Base-by-base conservation (phyloP, 2,888 invertebrate species). In the Pardosa pseudoannulata region DNA sequence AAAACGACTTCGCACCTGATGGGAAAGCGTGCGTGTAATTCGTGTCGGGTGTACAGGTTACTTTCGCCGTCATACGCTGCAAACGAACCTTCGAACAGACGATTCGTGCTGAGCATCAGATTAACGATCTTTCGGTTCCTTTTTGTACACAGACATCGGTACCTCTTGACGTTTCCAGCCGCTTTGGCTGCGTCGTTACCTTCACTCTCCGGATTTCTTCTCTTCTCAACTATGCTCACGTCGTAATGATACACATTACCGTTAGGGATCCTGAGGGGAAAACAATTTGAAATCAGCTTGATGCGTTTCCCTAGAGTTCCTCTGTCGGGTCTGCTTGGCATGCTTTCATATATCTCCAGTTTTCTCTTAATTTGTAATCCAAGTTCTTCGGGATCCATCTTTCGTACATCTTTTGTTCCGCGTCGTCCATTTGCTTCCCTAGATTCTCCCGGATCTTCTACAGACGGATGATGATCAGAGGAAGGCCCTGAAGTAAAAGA, bases 41-140 rank as follows among this genome's bases (percentile, higher is more conserved):
- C 91, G 67, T 93, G 92, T 70, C 92, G 88, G 75, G 93, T 93
- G 91, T 93, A 93, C 88, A 93, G 91, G 89, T 93, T 93, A 88
- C 92, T 92, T 80, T 93, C 91, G 36, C 93, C 93, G 90, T 93
- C 93, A 90, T 93, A 93, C 29, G 93, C 93, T 1, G 93, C 93
- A 62, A 91, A 90, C 46, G 91, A 91, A 78, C 90, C 90, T 89
- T 91, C 92, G 70, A 92, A 91, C 79, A 91, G 91, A 39, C 90
- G 90, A 88, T 92, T 91, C 3, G 90, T 90, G 74, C 90, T 89
- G 3, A 92, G 91, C 92, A 92, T 91, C 27, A 91, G 91, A 78
- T 92, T 92, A 31, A 92, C 91, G 62, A 92, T 92, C 87, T 92
- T 92, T 82, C 92, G 91, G 90, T 93, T 93, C 36, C 93, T 93